Evolutionary conservation across 2,113 vertebrate species (phyloP).

Genomic region (Elanus axillaris): DNA sequence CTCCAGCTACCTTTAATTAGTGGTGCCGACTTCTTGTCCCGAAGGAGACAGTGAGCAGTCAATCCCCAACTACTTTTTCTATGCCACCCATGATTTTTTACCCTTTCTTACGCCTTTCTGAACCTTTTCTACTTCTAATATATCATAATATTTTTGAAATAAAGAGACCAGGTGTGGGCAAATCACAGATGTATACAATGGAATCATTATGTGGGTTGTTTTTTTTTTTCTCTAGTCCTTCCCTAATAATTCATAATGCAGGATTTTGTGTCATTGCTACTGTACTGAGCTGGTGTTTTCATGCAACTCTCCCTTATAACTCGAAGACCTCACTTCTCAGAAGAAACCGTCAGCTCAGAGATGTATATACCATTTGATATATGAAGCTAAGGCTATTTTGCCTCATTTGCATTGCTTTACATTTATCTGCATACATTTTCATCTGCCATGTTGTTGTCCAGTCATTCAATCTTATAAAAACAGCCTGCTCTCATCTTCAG

Average conservation of each 20-base stretch:
- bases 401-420: conserved; percentile 19
- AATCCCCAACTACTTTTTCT: neutral
- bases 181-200: neutral
- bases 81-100: neutral
- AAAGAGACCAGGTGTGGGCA: neutral
- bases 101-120: neutral
- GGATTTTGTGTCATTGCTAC: neutral
- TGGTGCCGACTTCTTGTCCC: neutral
- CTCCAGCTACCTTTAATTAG: conserved; percentile 45
- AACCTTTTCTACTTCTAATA: neutral
- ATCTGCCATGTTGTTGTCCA: neutral
- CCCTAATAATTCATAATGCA: neutral
- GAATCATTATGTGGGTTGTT: neutral
- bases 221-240: neutral
- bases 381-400: neutral
- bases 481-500: neutral
- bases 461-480: neutral
- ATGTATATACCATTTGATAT: neutral
- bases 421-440: conserved; percentile 37
- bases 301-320: neutral
- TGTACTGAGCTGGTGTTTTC: neutral
- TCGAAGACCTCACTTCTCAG: neutral
- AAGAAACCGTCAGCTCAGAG: neutral
- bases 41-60: neutral
- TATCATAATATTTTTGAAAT: neutral